Evolutionary conservation across 2,888 invertebrate genomes (phyloP).

Genomic region (Poecilus cupreus): DNA sequence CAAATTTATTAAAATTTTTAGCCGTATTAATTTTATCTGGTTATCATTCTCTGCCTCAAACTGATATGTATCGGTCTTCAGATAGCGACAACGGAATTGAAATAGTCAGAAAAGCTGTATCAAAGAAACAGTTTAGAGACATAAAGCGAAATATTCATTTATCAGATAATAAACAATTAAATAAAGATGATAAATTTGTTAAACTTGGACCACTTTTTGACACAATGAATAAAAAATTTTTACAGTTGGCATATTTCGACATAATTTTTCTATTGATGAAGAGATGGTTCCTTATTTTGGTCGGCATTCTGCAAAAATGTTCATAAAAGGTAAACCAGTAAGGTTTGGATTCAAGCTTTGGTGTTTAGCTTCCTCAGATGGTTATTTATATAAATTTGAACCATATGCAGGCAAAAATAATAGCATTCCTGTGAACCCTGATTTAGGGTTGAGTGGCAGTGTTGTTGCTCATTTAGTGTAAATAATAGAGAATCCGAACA

Average conservation of each 20-base stretch:
- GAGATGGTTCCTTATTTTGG: slow-evolving; percentile 62
- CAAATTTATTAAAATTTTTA: too few relatives aligned
- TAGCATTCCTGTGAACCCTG: too few relatives aligned
- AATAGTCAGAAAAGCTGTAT: neutral
- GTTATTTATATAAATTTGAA: slow-evolving; percentile 55
- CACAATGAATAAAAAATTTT: slow-evolving; percentile 2
- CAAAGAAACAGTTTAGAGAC: neutral
- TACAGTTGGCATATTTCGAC: slow-evolving; percentile 39
- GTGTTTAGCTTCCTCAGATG: slow-evolving; percentile 50
- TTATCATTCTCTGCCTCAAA: too few relatives aligned
- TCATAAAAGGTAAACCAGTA: slow-evolving; percentile 57
- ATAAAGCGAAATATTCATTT: slow-evolving; percentile 41
- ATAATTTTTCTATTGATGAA: slow-evolving; percentile 60
- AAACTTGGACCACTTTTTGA: slow-evolving; percentile 32
- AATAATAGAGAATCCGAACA: too few relatives aligned
- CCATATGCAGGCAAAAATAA: slow-evolving; percentile 52
- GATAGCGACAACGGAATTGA: too few relatives aligned
- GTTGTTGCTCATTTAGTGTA: too few relatives aligned
- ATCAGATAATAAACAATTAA: slow-evolving; percentile 1
- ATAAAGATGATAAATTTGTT: slow-evolving; percentile 10
- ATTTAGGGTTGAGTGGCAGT: too few relatives aligned
- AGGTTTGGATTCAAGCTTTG: slow-evolving; percentile 54
- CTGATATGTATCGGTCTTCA: too few relatives aligned
- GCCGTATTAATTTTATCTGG: too few relatives aligned
- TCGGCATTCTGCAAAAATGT: slow-evolving; percentile 45